Conservation (phyloP, 2,888 invertebrate genomes). For the Oegoconia quadripuncta region DNA sequence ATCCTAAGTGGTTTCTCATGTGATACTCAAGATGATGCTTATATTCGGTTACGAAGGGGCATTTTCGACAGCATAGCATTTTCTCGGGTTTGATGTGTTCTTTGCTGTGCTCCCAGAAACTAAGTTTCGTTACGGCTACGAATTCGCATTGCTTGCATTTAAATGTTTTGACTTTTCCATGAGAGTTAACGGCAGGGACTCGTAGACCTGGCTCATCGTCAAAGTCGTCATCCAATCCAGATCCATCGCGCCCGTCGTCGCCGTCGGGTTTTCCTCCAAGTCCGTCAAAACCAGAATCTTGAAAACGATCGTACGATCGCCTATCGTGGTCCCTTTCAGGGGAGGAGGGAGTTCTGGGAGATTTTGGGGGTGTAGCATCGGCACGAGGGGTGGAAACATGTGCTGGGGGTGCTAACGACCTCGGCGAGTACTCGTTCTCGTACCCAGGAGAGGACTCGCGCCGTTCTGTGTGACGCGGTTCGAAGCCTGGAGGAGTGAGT, state of each 20-base stretch:
- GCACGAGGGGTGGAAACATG: conserved; percentile 63
- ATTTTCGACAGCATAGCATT: conserved; percentile 92
- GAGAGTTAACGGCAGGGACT: conserved; percentile 84
- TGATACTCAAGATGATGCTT: conserved; percentile 99
- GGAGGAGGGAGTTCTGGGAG: conserved; percentile 58
- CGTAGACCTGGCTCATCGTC: conserved; percentile 80
- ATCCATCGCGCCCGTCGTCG: conserved; percentile 70
- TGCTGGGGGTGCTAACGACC: conserved; percentile 45
- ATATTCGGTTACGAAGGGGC: conserved; percentile 98
- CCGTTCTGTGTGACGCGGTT: conserved; percentile 48
- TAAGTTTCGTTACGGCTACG: conserved; percentile 90
- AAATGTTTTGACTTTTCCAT: conserved; percentile 92
- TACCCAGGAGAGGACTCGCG: conserved; percentile 56
- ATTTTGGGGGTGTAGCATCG: conserved; percentile 69
- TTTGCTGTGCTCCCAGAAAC: conserved; percentile 95
- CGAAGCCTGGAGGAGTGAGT: conserved; percentile 81
- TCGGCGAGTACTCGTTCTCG: conserved; percentile 55
- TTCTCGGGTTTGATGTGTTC: conserved; percentile 97
- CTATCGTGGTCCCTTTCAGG: conserved; percentile 53
- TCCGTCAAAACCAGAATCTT: conserved; percentile 74
- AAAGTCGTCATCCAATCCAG: conserved; percentile 69
- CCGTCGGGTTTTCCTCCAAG: conserved; percentile 48
- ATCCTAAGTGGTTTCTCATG: conserved; percentile 94
- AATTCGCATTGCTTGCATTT: conserved; percentile 96
- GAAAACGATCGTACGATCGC: conserved; percentile 61